phyloP scores from a whole-genome alignment of 2,888 invertebrate species.

The Sialis lutaria region DNA sequence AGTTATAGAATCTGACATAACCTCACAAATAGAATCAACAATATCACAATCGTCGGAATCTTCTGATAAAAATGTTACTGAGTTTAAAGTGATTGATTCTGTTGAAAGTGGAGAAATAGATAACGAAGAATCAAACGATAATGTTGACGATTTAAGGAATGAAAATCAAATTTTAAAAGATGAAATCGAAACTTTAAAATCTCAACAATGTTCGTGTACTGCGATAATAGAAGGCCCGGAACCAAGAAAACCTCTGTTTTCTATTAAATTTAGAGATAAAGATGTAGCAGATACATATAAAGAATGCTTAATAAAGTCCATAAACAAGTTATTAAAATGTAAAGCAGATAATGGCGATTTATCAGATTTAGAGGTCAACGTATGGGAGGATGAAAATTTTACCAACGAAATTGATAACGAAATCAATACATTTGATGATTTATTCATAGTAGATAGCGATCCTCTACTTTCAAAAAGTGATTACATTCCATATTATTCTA shows the following conservation, averaged over 20 bases:
- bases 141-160: not conserved
- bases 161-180: not conserved
- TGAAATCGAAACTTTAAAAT: constrained; percentile 2
- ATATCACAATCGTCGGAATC: not conserved
- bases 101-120: constrained; percentile 4
- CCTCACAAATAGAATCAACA: not conserved
- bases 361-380: constrained; percentile 2
- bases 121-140: not conserved
- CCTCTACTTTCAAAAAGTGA: constrained; percentile 7
- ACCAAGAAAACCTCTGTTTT: constrained; percentile 21
- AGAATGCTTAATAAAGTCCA: constrained; percentile 28
- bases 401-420: not conserved
- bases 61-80: not conserved
- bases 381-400: constrained; percentile 3
- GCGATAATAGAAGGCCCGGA: constrained; percentile 5
- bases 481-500: not conserved
- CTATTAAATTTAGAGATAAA: constrained; percentile 29
- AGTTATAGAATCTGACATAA: not conserved
- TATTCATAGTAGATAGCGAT: constrained; percentile 6
- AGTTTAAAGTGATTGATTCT: not conserved
- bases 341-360: constrained; percentile 1
- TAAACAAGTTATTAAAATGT: constrained; percentile 15
- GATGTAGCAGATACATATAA: constrained; percentile 28
- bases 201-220: constrained; percentile 4
- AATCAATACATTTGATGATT: constrained; percentile 6